Conservation (phyloP, 2,888 invertebrate genomes). For the Elmis aenea region DNA sequence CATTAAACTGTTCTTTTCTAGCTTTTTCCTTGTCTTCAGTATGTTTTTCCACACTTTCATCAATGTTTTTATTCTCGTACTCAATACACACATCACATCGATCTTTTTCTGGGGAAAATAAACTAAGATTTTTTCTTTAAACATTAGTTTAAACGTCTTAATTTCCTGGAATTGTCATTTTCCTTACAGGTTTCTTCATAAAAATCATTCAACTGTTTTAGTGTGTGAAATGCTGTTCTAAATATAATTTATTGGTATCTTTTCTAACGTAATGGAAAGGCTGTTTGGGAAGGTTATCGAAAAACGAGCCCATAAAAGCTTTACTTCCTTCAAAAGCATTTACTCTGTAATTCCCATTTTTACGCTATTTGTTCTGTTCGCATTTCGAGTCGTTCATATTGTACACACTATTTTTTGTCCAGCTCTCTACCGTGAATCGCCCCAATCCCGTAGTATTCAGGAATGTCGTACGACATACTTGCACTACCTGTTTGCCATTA, state of each 20-base stretch:
- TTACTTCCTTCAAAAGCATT: constrained; percentile 2
- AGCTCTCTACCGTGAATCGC: constrained; percentile 2
- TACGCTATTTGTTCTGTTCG: neutral
- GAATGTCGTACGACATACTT: constrained; percentile 1
- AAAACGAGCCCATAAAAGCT: constrained; percentile 12
- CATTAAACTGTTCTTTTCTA: constrained; percentile 5
- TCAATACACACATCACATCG: constrained; percentile 12
- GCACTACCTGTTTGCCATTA: too few relatives aligned
- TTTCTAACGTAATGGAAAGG: constrained; percentile 26
- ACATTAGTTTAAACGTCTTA: neutral
- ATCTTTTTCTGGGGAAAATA: constrained; percentile 15
- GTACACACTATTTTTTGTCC: constrained; percentile 4
- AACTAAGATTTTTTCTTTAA: constrained; percentile 7
- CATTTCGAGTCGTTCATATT: too few relatives aligned
- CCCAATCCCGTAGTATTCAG: neutral
- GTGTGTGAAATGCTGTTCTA: constrained; percentile 16
- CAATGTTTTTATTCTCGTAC: constrained; percentile 11
- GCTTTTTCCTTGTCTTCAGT: constrained; percentile 11
- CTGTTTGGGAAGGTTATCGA: constrained; percentile 24
- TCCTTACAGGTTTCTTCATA: constrained; percentile 3
- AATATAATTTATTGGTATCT: constrained; percentile 23
- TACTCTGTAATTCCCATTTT: neutral
- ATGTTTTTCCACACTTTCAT: constrained; percentile 7
- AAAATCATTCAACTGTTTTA: constrained; percentile 6
- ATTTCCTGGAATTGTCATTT: neutral